A percentile compares a stretch with the other conserved stretches of the same genome.
Conservation (phyloP, 1,140 invertebrate genomes). For the Zaprionus vittiger region DNA sequence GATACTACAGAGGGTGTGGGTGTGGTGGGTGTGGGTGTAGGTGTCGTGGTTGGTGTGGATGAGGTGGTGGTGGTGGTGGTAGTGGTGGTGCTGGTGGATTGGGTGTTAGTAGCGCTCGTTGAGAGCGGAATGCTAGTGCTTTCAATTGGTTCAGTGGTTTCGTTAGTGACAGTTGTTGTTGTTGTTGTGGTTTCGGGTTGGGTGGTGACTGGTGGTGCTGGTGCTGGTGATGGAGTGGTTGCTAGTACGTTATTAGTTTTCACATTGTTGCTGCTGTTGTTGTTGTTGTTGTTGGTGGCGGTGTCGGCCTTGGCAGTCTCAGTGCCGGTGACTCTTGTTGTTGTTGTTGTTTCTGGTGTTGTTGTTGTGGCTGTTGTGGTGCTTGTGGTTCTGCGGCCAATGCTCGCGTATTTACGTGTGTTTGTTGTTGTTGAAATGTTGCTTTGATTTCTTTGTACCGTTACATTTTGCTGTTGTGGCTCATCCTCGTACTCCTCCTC, state of each 20-base stretch:
- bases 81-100: constrained; percentile 57
- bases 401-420: constrained; percentile 78
- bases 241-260: constrained; percentile 62
- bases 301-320: constrained; percentile 70
- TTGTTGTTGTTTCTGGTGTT: constrained; percentile 62
- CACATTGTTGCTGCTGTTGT: constrained; percentile 52
- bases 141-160: constrained; percentile 81
- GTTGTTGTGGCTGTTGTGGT: constrained; percentile 66
- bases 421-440: constrained; percentile 58
- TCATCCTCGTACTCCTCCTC: constrained; percentile 68
- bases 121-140: constrained; percentile 77
- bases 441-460: constrained; percentile 75
- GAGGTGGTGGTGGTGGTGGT: constrained; percentile 58
- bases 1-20: constrained; percentile 45
- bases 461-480: constrained; percentile 71
- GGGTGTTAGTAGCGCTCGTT: constrained; percentile 74
- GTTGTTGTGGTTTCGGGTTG: constrained; percentile 49
- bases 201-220: constrained; percentile 46
- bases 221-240: constrained; percentile 55
- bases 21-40: constrained; percentile 67
- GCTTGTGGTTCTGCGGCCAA: constrained; percentile 75
- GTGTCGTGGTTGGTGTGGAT: constrained; percentile 76
- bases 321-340: constrained; percentile 77
- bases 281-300: constrained; percentile 53
- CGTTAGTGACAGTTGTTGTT: constrained; percentile 57